Evolutionary conservation across 2,888 invertebrate genomes (phyloP).

Genomic region (Myopa tessellatipennis): DNA sequence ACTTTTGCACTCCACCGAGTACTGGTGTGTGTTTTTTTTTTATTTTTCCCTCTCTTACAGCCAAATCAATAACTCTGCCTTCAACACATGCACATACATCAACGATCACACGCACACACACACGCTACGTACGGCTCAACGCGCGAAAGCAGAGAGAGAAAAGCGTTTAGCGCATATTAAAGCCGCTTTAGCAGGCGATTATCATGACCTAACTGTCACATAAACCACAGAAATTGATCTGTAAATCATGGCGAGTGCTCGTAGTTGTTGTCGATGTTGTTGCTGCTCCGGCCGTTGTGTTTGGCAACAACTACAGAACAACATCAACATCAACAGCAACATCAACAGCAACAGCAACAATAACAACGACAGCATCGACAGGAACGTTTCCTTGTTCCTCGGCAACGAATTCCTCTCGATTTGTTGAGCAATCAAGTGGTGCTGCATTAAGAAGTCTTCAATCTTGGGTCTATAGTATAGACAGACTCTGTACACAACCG

Average conservation of each 20-base stretch:
- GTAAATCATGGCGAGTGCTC: constrained; percentile 48
- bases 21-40: not conserved
- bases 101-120: not conserved
- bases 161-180: constrained; percentile 39
- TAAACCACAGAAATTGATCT: constrained; percentile 55
- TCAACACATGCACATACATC: not conserved
- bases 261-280: constrained; percentile 15
- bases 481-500: not conserved
- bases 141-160: constrained; percentile 14
- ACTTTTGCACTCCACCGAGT: not conserved
- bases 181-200: constrained; percentile 42
- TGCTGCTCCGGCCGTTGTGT: not conserved
- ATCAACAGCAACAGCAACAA: not conserved
- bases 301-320: not conserved
- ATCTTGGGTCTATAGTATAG: not conserved
- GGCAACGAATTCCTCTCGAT: constrained; percentile 1
- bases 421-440: constrained; percentile 20
- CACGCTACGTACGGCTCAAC: not conserved
- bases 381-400: constrained; percentile 8
- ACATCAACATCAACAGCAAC: not conserved
- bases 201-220: constrained; percentile 54
- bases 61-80: constrained; percentile 34
- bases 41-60: too few relatives aligned
- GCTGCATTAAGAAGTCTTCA: constrained; percentile 26
- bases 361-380: not conserved